Evolutionary conservation across 2,888 invertebrate species (phyloP).

Genomic region (Anagyrus pseudococci): DNA sequence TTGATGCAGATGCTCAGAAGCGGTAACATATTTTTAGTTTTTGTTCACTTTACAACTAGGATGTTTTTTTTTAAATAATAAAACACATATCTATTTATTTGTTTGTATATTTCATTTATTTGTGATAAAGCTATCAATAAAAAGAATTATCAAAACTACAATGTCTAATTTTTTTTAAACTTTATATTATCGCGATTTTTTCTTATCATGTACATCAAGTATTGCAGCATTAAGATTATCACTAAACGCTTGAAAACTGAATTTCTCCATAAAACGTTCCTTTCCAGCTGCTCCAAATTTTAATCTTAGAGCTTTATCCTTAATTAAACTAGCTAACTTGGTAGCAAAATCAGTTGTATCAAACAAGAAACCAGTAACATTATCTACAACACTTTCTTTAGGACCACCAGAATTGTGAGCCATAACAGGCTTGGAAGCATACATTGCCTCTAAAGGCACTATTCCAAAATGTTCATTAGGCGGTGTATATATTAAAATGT

Average conservation of each 20-base stretch:
- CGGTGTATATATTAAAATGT: slow-evolving; percentile 92
- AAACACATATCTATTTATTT: slow-evolving; percentile 30
- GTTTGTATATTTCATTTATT: slow-evolving; percentile 35
- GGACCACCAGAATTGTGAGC: slow-evolving; percentile 97
- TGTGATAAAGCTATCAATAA: slow-evolving; percentile 36
- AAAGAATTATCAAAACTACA: slow-evolving; percentile 25
- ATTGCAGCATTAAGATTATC: slow-evolving; percentile 68
- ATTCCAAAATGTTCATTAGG: slow-evolving; percentile 98
- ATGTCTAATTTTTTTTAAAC: slow-evolving; percentile 19
- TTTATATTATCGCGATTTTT: slow-evolving; percentile 29
- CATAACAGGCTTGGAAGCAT: slow-evolving; percentile 88
- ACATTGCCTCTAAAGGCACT: slow-evolving; percentile 99
- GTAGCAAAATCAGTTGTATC: slow-evolving; percentile 77
- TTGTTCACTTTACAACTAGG: slow-evolving; percentile 18
- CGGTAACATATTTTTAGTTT: slow-evolving; percentile 50
- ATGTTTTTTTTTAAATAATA: slow-evolving; percentile 27
- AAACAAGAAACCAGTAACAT: slow-evolving; percentile 82
- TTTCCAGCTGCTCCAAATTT: slow-evolving; percentile 80
- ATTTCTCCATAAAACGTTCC: slow-evolving; percentile 77
- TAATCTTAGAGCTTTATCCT: slow-evolving; percentile 67
- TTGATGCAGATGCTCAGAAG: slow-evolving; percentile 54
- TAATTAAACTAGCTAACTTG: slow-evolving; percentile 76
- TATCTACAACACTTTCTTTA: slow-evolving; percentile 85
- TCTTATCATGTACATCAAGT: slow-evolving; percentile 44
- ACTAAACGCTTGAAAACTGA: slow-evolving; percentile 84